These are phyloP conservation scores for Cavia porcellus DNA, from an alignment of 2,113 vertebrate species.

Conservation along the genomic window DNA sequence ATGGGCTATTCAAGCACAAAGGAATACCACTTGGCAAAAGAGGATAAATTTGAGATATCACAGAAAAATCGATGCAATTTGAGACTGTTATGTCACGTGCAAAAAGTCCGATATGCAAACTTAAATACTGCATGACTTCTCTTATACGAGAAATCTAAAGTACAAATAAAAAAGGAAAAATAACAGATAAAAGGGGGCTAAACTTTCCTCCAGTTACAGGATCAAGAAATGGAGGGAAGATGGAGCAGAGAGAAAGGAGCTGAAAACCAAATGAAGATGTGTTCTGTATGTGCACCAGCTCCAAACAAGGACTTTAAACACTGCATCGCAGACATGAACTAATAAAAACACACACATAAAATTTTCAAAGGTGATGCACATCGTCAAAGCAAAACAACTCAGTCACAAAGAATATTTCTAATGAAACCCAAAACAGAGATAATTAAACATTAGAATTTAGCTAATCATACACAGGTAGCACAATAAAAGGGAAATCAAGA, in stretches of 20 bases:
- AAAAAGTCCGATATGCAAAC: not conserved
- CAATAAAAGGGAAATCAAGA: not conserved
- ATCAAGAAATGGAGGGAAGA: not conserved
- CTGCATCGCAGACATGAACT: not conserved
- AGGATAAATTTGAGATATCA: not conserved
- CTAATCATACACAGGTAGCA: not conserved
- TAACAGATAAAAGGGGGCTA: not conserved
- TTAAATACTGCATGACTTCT: not conserved
- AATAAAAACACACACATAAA: not conserved
- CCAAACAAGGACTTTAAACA: not conserved
- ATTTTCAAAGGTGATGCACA: slow-evolving; percentile 1
- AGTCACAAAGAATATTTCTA: not conserved
- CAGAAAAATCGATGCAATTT: not conserved
- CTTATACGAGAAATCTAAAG: not conserved
- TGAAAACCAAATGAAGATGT: not conserved
- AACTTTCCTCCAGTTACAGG: not conserved
- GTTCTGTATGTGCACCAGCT: not conserved
- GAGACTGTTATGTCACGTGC: not conserved
- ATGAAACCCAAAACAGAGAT: not conserved
- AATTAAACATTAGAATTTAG: not conserved
- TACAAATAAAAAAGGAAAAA: not conserved
- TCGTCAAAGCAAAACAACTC: not conserved
- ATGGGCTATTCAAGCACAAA: not conserved
- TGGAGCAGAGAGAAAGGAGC: not conserved
- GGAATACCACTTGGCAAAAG: not conserved